Base-by-base conservation (phyloP, 2,888 invertebrate species). In the Minunthozetes semirufus region DNA sequence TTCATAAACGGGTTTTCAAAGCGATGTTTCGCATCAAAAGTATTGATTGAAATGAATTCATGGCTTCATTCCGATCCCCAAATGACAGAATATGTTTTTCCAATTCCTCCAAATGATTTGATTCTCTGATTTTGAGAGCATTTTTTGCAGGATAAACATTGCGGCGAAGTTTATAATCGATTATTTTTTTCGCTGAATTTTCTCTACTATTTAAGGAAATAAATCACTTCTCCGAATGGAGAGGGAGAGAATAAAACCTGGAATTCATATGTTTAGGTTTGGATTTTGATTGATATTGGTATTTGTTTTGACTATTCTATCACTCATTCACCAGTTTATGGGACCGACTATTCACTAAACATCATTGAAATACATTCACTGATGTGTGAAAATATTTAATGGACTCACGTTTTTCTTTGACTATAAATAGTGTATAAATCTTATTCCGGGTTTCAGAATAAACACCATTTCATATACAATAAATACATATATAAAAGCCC, bases 341-440 rank as follows among this genome's bases (percentile, higher is more conserved):
- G 48, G n/a, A 48, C 48, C n/a, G 48, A 48, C 48, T 48, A n/a
- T 48, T 48, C 48, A 48, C 48, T 48, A n/a, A 33, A 33, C 33
- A 33, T 33, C 33, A 33, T 8, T 33, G 33, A 33, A 33, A 33
- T 8, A 33, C 33, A 33, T 68, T 17, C 38, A 42, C 22, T 68
- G 68, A 68, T 46, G 68, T 42, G 46, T 68, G 46, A 46, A 68
- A 68, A 68, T 68, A 68, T 68, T 46, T 46, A 68, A 68, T 68
- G 68, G 38, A 68, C 68, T 68, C 68, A 68, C 68, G 68, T 66
- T 42, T 68, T 68, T 9, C 22, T 33, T n/a, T 63, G 29, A 17
- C 61, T 19, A 46, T 46, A 68, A 68, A 68, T 42, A 68, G 68
- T 19, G 33, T 13, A 68, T 68, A 68, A 68, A 68, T 68, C 46